Evolutionary conservation across 2,113 vertebrate species (phyloP).

Genomic region (Alaudala cheleensis): DNA sequence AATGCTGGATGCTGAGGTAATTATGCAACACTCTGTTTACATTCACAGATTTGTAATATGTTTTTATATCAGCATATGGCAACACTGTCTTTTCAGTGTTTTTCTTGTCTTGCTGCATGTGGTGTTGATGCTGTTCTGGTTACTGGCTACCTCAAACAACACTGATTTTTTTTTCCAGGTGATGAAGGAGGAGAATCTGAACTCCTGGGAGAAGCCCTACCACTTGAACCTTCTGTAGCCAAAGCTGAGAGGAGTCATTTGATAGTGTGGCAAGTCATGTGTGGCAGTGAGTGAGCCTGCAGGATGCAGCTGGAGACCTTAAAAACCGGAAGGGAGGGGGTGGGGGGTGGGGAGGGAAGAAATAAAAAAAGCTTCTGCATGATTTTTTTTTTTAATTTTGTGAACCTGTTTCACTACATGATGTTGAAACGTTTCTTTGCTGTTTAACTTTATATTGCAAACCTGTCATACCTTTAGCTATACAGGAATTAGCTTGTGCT

Average conservation of each 20-base stretch:
- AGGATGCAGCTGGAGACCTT: conserved; percentile 41
- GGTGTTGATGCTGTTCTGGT: background rate
- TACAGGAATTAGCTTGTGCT: conserved; percentile 66
- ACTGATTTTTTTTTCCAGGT: conserved; percentile 72
- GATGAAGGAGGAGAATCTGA: conserved; percentile 90
- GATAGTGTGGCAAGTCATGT: conserved; percentile 95
- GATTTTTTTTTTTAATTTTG: conserved; percentile 66
- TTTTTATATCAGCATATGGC: background rate
- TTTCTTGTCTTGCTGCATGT: background rate
- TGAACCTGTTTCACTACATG: conserved; percentile 72
- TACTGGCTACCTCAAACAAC: background rate
- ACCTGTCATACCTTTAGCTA: conserved; percentile 60
- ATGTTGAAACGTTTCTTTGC: conserved; percentile 75
- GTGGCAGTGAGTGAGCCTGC: conserved; percentile 76
- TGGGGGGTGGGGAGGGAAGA: background rate
- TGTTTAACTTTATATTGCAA: conserved; percentile 69
- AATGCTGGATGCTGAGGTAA: background rate
- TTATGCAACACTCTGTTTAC: background rate
- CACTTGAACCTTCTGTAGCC: conserved; percentile 88
- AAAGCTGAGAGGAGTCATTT: conserved; percentile 98
- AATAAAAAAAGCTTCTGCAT: conserved; percentile 73
- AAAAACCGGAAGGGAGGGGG: background rate
- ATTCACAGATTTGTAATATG: background rate
- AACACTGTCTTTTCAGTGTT: background rate
- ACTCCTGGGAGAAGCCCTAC: conserved; percentile 82